Evolutionary conservation across 2,113 vertebrate species (phyloP).

Genomic region (Nematolebias whitei): DNA sequence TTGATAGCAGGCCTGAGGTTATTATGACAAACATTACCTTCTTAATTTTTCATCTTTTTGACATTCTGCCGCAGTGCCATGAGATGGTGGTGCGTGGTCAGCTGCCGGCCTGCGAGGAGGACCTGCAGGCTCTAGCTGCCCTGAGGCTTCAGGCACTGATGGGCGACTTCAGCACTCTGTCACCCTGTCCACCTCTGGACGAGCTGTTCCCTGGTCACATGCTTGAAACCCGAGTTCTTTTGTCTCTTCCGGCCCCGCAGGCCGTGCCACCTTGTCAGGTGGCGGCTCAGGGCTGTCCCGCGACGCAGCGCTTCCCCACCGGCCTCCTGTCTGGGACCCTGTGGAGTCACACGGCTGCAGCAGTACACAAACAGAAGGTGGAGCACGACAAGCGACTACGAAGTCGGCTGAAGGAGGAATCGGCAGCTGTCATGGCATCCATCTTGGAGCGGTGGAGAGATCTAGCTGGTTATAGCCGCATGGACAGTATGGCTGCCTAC

Average conservation of each 20-base stretch:
- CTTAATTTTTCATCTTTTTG: constrained; percentile 9
- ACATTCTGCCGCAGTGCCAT: constrained; percentile 80
- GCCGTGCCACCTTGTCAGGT: constrained; percentile 57
- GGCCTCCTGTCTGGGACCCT: constrained; percentile 85
- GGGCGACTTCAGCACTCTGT: constrained; percentile 87
- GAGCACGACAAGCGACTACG: constrained; percentile 83
- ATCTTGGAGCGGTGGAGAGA: constrained; percentile 92
- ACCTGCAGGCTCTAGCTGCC: constrained; percentile 87
- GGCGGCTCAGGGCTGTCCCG: constrained; percentile 63
- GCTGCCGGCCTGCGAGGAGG: constrained; percentile 87
- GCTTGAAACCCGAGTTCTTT: constrained; percentile 79
- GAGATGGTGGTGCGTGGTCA: constrained; percentile 90
- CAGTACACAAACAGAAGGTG: constrained; percentile 83
- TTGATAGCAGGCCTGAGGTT: constrained; percentile 44
- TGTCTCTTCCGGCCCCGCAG: constrained; percentile 64
- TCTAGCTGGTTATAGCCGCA: constrained; percentile 85
- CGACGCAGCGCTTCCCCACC: constrained; percentile 70
- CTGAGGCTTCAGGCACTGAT: constrained; percentile 88
- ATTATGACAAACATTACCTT: constrained; percentile 33
- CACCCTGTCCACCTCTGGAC: constrained; percentile 84
- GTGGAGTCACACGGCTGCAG: constrained; percentile 81
- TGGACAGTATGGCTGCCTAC: constrained; percentile 91
- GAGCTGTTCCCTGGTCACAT: constrained; percentile 82
- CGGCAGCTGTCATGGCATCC: constrained; percentile 79
- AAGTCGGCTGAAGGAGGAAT: constrained; percentile 84